Evolutionary conservation across 2,888 invertebrate species (phyloP).

Genomic region (Megaustenia siamemsis): DNA sequence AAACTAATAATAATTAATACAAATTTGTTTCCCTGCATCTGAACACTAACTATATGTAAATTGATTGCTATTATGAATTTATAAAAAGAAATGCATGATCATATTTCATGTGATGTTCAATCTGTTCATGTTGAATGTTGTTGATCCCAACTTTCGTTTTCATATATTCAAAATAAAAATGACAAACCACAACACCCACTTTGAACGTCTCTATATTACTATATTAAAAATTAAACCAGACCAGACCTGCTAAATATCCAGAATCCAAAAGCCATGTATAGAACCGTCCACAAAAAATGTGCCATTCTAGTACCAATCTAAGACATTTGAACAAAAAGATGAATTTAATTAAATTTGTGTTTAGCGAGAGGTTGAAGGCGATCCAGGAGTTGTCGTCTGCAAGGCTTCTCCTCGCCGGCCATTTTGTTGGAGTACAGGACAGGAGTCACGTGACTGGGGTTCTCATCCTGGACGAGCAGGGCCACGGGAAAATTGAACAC

Average conservation of each 20-base stretch:
- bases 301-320: slow-evolving; percentile 57
- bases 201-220: not conserved
- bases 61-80: too few relatives aligned
- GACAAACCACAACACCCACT: not conserved
- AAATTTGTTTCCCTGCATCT: too few relatives aligned
- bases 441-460: too few relatives aligned
- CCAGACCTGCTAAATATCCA: slow-evolving; percentile 72
- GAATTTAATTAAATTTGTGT: too few relatives aligned
- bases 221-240: not conserved
- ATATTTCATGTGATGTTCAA: not conserved
- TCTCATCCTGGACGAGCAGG: too few relatives aligned
- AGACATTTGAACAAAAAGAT: too few relatives aligned
- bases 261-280: slow-evolving; percentile 65
- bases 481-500: too few relatives aligned
- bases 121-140: not conserved
- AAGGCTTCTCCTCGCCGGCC: slow-evolving; percentile 51
- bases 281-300: slow-evolving; percentile 67
- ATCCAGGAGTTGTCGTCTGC: slow-evolving; percentile 12
- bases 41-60: too few relatives aligned
- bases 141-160: slow-evolving; percentile 45
- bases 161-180: not conserved
- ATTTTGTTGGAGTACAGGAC: slow-evolving; percentile 62
- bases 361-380: too few relatives aligned
- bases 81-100: too few relatives aligned
- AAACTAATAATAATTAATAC: too few relatives aligned